Conservation (phyloP, 2,113 vertebrate species). For the Caretta caretta region DNA sequence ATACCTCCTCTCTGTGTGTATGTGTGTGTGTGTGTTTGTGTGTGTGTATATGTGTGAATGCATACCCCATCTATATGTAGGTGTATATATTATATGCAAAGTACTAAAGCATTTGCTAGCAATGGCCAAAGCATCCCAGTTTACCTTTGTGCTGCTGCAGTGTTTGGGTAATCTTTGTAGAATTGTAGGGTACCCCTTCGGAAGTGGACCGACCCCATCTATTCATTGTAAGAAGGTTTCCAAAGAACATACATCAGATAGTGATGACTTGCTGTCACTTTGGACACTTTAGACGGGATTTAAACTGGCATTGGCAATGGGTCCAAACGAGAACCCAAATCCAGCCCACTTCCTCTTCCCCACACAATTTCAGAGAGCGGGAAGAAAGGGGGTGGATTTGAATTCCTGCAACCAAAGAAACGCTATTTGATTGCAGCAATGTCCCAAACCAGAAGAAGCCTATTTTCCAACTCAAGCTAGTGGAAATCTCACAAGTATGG, state of each 20-base stretch:
- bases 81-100: not conserved
- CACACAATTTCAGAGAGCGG: not conserved
- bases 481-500: not conserved
- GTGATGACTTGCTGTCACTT: not conserved
- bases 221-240: conserved; percentile 22
- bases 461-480: not conserved
- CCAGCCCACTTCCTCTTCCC: not conserved
- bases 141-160: not conserved
- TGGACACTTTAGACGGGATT: not conserved
- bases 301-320: not conserved
- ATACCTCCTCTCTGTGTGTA: not conserved
- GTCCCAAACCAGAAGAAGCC: not conserved
- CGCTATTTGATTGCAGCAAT: not conserved
- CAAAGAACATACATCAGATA: not conserved
- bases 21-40: not conserved
- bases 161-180: conserved; percentile 2
- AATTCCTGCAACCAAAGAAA: not conserved
- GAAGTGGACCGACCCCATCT: not conserved
- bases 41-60: conserved; percentile 23
- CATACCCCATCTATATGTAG: conserved; percentile 45
- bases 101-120: not conserved
- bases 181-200: not conserved
- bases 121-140: not conserved
- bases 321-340: not conserved
- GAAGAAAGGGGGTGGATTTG: not conserved